Percentiles rank a stretch among this genome's conserved stretches.
Conservation (phyloP, 2,888 invertebrate species). For the Diplolepis rosae region DNA sequence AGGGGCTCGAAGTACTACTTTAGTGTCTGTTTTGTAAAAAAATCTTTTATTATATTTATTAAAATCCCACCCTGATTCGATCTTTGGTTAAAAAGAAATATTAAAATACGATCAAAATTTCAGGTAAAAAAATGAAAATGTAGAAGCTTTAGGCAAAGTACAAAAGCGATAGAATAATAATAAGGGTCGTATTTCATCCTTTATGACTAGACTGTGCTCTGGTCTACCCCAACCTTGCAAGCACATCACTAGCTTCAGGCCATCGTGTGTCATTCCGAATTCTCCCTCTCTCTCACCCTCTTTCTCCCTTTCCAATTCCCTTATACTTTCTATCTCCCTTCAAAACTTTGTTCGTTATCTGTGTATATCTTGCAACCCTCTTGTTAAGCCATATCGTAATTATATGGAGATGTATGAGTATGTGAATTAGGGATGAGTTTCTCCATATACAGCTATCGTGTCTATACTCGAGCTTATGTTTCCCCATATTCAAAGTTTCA, state of each 20-base stretch:
- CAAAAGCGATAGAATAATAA: conserved; percentile 18
- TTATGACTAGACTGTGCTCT: background rate
- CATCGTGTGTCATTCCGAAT: no score
- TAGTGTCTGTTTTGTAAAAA: no score
- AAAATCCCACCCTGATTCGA: no score
- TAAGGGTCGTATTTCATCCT: conserved; percentile 23
- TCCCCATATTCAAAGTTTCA: conserved; percentile 25
- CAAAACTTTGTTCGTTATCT: conserved; percentile 28
- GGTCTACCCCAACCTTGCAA: conserved; percentile 35
- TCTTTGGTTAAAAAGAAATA: conserved; percentile 14
- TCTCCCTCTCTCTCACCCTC: conserved; percentile 26
- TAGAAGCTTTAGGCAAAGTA: background rate
- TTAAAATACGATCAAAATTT: background rate
- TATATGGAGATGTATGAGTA: conserved; percentile 42
- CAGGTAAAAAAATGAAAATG: conserved; percentile 1
- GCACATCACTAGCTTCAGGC: conserved; percentile 42
- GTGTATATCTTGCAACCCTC: conserved; percentile 37
- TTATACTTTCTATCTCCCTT: background rate
- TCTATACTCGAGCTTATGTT: conserved; percentile 3
- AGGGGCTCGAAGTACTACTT: no score
- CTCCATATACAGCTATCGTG: no score
- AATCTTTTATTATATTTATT: no score
- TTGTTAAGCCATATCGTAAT: conserved; percentile 46
- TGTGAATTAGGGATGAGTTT: background rate
- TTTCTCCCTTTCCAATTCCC: background rate